Percentiles rank a stretch among this genome's conserved stretches.
These are phyloP conservation scores for Pampus argenteus DNA, from an alignment of 2,797 vertebrate species.

Conservation along the genomic window DNA sequence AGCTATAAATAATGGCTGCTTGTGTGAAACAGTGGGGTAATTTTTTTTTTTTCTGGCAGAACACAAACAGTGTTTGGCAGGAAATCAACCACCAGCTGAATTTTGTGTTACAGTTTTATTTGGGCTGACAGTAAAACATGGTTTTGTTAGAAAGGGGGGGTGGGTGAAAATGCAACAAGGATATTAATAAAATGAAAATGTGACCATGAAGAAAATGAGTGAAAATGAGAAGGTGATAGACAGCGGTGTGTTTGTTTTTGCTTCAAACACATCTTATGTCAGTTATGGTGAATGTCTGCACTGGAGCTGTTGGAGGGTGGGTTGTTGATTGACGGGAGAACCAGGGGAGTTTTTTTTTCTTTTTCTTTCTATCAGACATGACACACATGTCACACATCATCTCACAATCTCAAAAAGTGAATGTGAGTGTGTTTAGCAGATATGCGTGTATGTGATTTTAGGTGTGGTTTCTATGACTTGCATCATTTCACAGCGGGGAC, in stretches of 20 bases:
- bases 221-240: slow-evolving; percentile 29
- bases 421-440: not conserved
- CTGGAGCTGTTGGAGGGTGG: not conserved
- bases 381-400: slow-evolving; percentile 27
- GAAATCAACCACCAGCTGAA: slow-evolving; percentile 29
- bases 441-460: not conserved
- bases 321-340: slow-evolving; percentile 21
- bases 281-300: slow-evolving; percentile 11
- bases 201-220: slow-evolving; percentile 24
- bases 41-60: slow-evolving; percentile 25
- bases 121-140: not conserved
- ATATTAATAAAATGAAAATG: slow-evolving; percentile 18
- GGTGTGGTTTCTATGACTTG: slow-evolving; percentile 37
- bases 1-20: not conserved
- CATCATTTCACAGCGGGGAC: slow-evolving; percentile 23
- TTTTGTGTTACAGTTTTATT: slow-evolving; percentile 5
- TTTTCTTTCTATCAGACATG: slow-evolving; percentile 1
- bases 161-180: not conserved
- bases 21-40: not conserved
- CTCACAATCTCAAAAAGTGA: slow-evolving; percentile 1
- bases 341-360: not conserved
- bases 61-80: not conserved
- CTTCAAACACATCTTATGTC: slow-evolving; percentile 1
- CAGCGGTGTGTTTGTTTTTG: slow-evolving; percentile 26
- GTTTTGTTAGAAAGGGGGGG: not conserved